Evolutionary conservation across 2,113 vertebrate genomes (phyloP), one percentile per base, ranked within the genome.

Genomic region (Rhegmatorhina hoffmannsi): DNA sequence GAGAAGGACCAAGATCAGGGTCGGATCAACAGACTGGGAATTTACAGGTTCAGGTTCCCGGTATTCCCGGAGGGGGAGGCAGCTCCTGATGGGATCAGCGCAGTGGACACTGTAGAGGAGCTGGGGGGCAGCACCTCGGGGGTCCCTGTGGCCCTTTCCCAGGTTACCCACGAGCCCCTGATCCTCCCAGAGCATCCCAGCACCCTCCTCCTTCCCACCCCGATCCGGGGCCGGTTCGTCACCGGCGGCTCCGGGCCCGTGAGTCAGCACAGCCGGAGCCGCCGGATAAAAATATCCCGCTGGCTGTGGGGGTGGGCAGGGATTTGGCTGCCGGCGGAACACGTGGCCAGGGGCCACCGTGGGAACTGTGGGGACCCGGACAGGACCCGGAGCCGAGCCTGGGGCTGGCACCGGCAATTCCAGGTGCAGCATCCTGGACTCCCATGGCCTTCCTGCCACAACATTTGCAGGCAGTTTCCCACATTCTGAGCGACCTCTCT

Each of bases 221-320:
- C 31, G 34, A 63, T 7, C 15, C 20, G 26, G 73, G 53, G 44
- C 62, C 62, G 19, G 36, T 7, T 59, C 52, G 44, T 24, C 84
- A 59, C 62, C 62, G 36, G 25, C 73, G 36, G 84, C 63, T 68
- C 84, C 53, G 73, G 73, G 84, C 63, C 72, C 55, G 84, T 87
- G 84, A 87, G 74, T 87, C 84, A 87, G 84, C 84, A 87, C 53
- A 77, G 84, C 84, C 84, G 73, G 83, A 76, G 83, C 84, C 72
- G 84, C 44, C 36, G 46, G 84, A 78, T 87, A 87, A 87, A 87
- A 87, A 87, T 87, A 87, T 87, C 84, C 84, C 84, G 1, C 2
- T 29, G 74, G 64, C 55, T 60, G 74, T n/a, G 84, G 84, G 64
- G 84, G 84, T 24, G 84, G 82, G 64, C 84, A 62, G 74, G 63